These are phyloP conservation scores for Anagyrus pseudococci DNA, from an alignment of 2,888 invertebrate genomes.

Conservation along the genomic window DNA sequence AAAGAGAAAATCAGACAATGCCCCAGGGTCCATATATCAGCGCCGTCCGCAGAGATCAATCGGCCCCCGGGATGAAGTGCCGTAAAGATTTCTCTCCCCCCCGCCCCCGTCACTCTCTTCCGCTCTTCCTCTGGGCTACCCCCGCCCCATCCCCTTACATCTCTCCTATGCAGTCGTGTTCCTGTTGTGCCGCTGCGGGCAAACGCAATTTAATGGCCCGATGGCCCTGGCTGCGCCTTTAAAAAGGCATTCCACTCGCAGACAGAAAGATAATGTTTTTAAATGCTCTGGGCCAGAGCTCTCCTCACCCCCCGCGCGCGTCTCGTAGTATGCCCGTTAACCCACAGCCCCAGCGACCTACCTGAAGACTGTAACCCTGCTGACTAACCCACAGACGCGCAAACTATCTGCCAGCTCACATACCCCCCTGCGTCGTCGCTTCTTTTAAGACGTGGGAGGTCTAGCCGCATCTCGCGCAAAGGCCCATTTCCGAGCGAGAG, in stretches of 20 bases:
- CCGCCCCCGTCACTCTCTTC: not conserved
- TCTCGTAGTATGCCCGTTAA: conserved; percentile 10
- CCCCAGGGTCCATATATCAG: conserved; percentile 18
- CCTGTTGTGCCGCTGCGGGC: conserved; percentile 20
- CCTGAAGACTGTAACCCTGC: conserved; percentile 13
- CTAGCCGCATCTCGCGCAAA: conserved; percentile 2
- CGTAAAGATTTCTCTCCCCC: conserved; percentile 25
- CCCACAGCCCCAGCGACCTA: conserved; percentile 35
- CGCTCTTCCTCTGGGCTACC: too few relatives aligned
- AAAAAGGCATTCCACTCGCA: conserved; percentile 15
- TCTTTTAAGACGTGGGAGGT: conserved; percentile 25
- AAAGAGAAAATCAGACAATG: conserved; percentile 21
- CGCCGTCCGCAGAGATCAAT: conserved; percentile 36
- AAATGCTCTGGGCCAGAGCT: conserved; percentile 1
- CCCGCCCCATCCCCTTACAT: too few relatives aligned
- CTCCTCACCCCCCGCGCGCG: not conserved
- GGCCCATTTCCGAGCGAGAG: conserved; percentile 2
- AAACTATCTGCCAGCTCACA: not conserved
- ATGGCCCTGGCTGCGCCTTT: conserved; percentile 13
- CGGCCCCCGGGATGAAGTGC: conserved; percentile 30
- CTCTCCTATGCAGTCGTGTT: too few relatives aligned
- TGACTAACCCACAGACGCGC: conserved; percentile 7
- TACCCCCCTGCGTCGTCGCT: not conserved
- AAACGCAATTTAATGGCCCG: conserved; percentile 32
- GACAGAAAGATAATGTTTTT: conserved; percentile 15